Conservation (phyloP, 2,888 invertebrate genomes). For the Eumerus sabulonum region DNA sequence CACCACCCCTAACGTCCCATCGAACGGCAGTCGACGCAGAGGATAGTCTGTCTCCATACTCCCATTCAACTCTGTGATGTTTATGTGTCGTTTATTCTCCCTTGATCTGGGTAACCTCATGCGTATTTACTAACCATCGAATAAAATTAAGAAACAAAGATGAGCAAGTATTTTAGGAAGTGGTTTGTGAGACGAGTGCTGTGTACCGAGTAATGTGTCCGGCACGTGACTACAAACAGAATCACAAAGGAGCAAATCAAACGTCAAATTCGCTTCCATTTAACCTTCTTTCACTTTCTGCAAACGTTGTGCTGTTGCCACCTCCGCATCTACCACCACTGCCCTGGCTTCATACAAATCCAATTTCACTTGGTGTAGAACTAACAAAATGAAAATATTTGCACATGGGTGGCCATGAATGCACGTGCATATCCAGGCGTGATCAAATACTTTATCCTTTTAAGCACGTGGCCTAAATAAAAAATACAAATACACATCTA, state of each 20-base stretch:
- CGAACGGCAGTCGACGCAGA: not conserved
- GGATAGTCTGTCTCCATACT: constrained; percentile 23
- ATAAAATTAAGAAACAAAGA: constrained; percentile 67
- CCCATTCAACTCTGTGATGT: constrained; percentile 32
- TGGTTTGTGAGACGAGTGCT: constrained; percentile 57
- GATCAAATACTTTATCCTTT: constrained; percentile 59
- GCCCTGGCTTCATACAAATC: constrained; percentile 40
- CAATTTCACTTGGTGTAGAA: constrained; percentile 65
- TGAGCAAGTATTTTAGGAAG: constrained; percentile 65
- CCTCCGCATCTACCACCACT: not conserved
- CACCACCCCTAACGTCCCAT: constrained; percentile 39
- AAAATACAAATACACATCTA: constrained; percentile 29
- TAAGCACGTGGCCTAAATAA: constrained; percentile 60
- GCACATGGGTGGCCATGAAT: constrained; percentile 71
- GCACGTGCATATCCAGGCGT: constrained; percentile 65
- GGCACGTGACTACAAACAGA: constrained; percentile 65
- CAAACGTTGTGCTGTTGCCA: not conserved
- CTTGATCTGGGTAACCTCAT: constrained; percentile 61
- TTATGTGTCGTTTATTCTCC: constrained; percentile 61
- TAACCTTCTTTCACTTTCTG: constrained; percentile 66
- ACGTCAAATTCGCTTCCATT: constrained; percentile 75
- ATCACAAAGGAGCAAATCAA: constrained; percentile 69
- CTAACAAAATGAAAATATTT: constrained; percentile 73
- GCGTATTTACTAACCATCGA: constrained; percentile 67
- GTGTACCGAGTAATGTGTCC: constrained; percentile 61